Evolutionary conservation across 35 echinoderm and acorn worm species (phyloP), one percentile per base, ranked within the genome.

Genomic region (Chiridota heheva): DNA sequence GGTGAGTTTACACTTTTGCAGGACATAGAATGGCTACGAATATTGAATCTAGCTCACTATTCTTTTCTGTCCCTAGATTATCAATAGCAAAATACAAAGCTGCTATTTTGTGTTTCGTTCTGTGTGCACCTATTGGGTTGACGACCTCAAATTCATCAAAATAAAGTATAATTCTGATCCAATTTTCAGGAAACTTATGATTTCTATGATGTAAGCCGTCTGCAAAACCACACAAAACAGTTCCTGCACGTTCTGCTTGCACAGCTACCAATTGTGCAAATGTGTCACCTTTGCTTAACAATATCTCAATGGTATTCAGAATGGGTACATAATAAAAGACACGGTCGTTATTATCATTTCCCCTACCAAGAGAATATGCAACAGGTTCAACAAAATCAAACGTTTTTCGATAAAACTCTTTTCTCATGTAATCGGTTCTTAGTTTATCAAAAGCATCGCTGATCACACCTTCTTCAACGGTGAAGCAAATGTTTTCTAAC

Each of bases 71-170:
- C 24, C 76, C 76, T 6, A 62, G 40, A 43, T 80, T 80, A 13
- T 80, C 76, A 63, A 80, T 63, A 55, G 58, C 59, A 45, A 39
- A 80, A 42, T 80, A 80, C 16, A 41, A 10, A 15, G 55, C 56
- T 18, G 33, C 57, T 3, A 80, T 42, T 42, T 80, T 80, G n/a
- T 80, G 76, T 41, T 80, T 80, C 40, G 25, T 41, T 41, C 35
- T 80, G 44, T 80, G 76, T 1, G 38, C 76, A 13, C 76, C 76
- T 0, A 80, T 39, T 58, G 73, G 73, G 59, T 77, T 77, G 15
- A 77, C 73, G 2, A 58, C 70, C 38, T 77, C 53, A 61, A 80
- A 63, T 40, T 80, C 76, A 61, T 80, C 76, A 18, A 70, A 70
- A 42, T 70, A 70, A 39, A 70, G 67, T 20, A 70, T 40, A 20